Evolutionary conservation across 2,797 vertebrate species (phyloP), one percentile per base, ranked within the genome.

Genomic region (Pipistrellus kuhlii): DNA sequence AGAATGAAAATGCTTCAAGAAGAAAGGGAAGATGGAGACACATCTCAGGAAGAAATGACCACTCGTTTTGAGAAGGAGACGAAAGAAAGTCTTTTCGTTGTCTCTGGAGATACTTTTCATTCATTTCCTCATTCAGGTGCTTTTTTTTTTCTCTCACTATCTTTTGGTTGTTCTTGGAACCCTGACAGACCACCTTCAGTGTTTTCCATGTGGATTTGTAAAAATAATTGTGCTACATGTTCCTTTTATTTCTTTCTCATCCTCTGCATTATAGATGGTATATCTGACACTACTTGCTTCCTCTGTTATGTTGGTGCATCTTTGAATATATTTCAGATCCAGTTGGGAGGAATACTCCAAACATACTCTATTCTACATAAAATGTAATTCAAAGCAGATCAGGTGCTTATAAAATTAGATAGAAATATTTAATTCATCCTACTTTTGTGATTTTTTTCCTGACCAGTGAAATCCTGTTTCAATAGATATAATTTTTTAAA

Each of bases 61-160:
- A 98, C 98, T 83, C 98, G 98, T 91, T 99, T 99, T 96, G 99
- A 99, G 94, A 98, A 98, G 81, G 98, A 99, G 91, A 98, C 98
- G 96, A 98, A 98, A 73, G 98, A 99, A 97, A 98, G 98, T 96
- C 98, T 99, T 69, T 98, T 99, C 46, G 98, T 99, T 85, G 97
- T 98, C 83, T 98, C 98, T 93, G 98, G 98, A 98, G 98, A 98
- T 98, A 98, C 95, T 96, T 96, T 95, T 44, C 93, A 93, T 25
- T 93, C 87, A 13, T 95, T 96, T 92, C 94, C 95, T 91, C 91
- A 84, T 48, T 95, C 95, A 94, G 96, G 96, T 97, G 44, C 23
- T 35, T 86, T 78, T 80, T 14, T 12, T 25, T 12, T 44, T 44
- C n/a, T n/a, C 41, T 12, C 23, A 21, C 55, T 66, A 2, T 82